phyloP scores from a whole-genome alignment of 2,888 invertebrate species.

The Bedellia somnulentella region DNA sequence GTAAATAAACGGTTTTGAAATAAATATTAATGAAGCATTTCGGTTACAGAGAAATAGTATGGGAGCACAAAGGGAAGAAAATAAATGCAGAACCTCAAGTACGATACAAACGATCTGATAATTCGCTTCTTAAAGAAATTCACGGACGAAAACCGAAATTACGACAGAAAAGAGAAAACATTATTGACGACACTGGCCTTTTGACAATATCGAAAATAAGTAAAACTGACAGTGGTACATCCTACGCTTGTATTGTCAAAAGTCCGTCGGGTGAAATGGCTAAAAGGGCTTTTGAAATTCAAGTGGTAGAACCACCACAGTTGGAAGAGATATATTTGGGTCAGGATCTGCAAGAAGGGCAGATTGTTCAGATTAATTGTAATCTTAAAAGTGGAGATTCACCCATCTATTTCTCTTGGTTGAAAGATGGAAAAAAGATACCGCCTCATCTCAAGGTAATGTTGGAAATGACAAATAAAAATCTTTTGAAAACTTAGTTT shows the following conservation, averaged over 20 bases:
- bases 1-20: no score
- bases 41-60: conserved; percentile 49
- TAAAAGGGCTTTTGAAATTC: conserved; percentile 69
- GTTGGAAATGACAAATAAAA: no score
- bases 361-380: conserved; percentile 82
- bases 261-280: conserved; percentile 78
- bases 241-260: conserved; percentile 77
- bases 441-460: conserved; percentile 65
- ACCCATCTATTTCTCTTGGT: conserved; percentile 71
- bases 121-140: conserved; percentile 37
- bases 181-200: conserved; percentile 54
- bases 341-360: conserved; percentile 77
- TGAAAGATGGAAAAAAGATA: conserved; percentile 68
- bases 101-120: conserved; percentile 33
- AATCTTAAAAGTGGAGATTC: conserved; percentile 74
- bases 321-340: conserved; percentile 83
- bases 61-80: conserved; percentile 52
- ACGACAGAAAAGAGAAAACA: conserved; percentile 36
- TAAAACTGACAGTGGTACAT: conserved; percentile 69
- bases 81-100: conserved; percentile 27
- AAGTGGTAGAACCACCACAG: conserved; percentile 74
- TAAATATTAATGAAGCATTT: no score
- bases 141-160: conserved; percentile 50
- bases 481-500: no score
- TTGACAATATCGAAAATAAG: conserved; percentile 64